These are phyloP conservation scores for Maccullochella peelii DNA, from an alignment of 2,113 vertebrate species.

Conservation along the genomic window DNA sequence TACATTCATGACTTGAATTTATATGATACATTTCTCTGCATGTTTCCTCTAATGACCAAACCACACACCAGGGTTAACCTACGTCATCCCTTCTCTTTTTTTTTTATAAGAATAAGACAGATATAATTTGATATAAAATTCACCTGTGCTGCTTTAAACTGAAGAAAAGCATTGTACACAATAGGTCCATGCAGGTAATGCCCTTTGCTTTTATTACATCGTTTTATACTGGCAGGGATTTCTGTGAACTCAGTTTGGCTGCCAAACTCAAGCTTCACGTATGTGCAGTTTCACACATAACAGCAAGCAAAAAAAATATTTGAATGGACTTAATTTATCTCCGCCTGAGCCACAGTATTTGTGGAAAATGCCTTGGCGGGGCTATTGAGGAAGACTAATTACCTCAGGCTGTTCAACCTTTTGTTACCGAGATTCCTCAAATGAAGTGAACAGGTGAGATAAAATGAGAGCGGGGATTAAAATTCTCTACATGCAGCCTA, in stretches of 20 bases:
- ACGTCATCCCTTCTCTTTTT: not conserved
- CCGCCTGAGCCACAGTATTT: constrained; percentile 9
- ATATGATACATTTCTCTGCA: not conserved
- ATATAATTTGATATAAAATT: not conserved
- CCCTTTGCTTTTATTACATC: not conserved
- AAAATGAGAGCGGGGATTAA: constrained; percentile 48
- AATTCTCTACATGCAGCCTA: constrained; percentile 45
- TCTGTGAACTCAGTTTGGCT: not conserved
- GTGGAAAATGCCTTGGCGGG: not conserved
- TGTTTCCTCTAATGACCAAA: not conserved
- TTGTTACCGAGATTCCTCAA: constrained; percentile 40
- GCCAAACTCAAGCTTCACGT: not conserved
- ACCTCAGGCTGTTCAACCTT: constrained; percentile 36
- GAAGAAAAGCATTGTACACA: not conserved
- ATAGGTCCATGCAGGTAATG: not conserved
- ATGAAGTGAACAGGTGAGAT: constrained; percentile 49
- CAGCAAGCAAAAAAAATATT: not conserved
- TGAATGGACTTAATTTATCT: constrained; percentile 8
- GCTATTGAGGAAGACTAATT: constrained; percentile 50
- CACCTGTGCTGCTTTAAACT: not conserved
- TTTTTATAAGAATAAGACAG: not conserved
- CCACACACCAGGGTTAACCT: not conserved
- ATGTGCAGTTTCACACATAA: constrained; percentile 12
- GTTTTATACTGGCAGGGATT: not conserved
- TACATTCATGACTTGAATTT: not conserved